phyloP scores from a whole-genome alignment of 2,888 invertebrate genomes.

The Leptopilina myrica region DNA sequence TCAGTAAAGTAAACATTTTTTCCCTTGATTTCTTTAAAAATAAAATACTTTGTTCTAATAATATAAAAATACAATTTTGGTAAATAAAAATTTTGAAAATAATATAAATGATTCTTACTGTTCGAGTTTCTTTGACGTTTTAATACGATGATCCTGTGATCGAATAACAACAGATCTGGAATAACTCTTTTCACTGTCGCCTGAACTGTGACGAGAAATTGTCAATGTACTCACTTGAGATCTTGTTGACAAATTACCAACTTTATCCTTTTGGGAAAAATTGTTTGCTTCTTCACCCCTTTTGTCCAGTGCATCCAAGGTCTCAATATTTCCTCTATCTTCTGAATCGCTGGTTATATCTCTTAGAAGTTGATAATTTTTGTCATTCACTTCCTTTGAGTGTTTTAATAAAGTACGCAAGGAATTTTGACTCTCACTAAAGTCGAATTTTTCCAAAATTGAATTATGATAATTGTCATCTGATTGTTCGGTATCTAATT shows the following conservation, averaged over 20 bases:
- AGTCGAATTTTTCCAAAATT: constrained; percentile 64
- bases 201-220: constrained; percentile 72
- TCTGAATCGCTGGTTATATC: constrained; percentile 67
- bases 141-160: constrained; percentile 63
- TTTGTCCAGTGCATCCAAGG: constrained; percentile 54
- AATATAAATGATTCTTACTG: constrained; percentile 67
- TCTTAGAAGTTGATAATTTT: constrained; percentile 65
- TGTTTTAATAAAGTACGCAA: constrained; percentile 68
- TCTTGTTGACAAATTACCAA: constrained; percentile 68
- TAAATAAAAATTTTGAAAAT: not conserved
- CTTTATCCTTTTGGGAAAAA: constrained; percentile 53
- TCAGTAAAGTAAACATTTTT: too few species aligned
- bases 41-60: too few species aligned
- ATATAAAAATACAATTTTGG: too few species aligned
- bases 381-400: constrained; percentile 67
- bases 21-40: too few species aligned
- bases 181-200: constrained; percentile 72
- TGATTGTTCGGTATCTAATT: constrained; percentile 61
- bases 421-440: constrained; percentile 69
- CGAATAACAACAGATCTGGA: constrained; percentile 72
- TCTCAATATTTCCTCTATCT: constrained; percentile 60
- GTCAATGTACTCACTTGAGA: constrained; percentile 72
- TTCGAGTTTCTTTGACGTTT: constrained; percentile 72
- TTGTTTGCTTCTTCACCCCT: constrained; percentile 54
- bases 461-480: constrained; percentile 63